Conservation (phyloP, 2,113 vertebrate species). For the Alectura lathami region DNA sequence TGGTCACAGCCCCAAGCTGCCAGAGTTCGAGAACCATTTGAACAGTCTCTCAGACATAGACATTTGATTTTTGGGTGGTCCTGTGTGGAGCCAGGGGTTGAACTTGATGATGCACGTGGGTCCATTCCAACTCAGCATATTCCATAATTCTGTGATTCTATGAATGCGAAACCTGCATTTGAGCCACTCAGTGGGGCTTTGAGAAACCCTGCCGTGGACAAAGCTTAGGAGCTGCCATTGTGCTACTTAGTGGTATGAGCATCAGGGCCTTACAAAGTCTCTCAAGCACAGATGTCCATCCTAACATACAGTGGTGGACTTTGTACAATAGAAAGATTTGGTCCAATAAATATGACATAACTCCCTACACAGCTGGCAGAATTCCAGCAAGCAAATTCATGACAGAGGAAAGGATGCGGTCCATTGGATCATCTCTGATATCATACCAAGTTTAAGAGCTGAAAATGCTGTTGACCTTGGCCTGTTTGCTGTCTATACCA, state of each 20-base stretch:
- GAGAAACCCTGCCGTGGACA: background rate
- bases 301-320: background rate
- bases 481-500: slow-evolving; percentile 4
- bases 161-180: background rate
- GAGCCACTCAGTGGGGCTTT: background rate
- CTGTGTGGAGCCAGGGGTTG: background rate
- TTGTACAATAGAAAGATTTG: background rate
- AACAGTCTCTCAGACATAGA: background rate
- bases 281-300: background rate
- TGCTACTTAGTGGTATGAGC: background rate
- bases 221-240: accelerated
- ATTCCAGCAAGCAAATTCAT: background rate
- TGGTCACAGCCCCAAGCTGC: no score
- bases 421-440: background rate
- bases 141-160: background rate
- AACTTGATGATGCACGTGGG: background rate
- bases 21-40: background rate
- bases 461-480: slow-evolving; percentile 49
- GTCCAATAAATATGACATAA: accelerated
- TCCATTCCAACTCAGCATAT: background rate
- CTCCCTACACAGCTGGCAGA: background rate
- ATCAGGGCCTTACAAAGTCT: background rate
- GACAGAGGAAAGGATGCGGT: background rate
- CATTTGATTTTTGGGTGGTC: background rate
- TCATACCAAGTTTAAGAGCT: background rate